Percentiles rank a stretch among this genome's conserved stretches.
These are phyloP conservation scores for Scomberomorus guttatus DNA, from an alignment of 2,797 vertebrate genomes.

Conservation along the genomic window DNA sequence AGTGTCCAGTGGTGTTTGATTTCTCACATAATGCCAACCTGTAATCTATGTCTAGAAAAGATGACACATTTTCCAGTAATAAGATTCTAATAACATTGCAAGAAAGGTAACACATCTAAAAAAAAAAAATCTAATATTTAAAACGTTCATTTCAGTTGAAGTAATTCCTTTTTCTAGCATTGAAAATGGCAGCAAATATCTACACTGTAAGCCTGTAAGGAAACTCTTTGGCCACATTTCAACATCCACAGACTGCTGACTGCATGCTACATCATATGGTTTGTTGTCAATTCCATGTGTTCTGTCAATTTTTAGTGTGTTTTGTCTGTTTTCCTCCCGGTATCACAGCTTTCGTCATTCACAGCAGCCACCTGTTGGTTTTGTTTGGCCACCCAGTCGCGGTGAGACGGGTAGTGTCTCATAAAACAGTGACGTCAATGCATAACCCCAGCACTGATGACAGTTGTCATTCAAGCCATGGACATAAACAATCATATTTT, in stretches of 20 bases:
- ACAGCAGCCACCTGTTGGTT: constrained; percentile 30
- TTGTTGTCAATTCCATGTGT: not conserved
- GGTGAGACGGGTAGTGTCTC: not conserved
- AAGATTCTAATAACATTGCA: constrained; percentile 4
- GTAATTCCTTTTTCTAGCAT: not conserved
- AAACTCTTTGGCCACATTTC: constrained; percentile 5
- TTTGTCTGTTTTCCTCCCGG: not conserved
- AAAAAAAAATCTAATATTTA: not conserved
- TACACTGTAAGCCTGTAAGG: not conserved
- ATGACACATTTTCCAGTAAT: not conserved
- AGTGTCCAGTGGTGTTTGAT: constrained; percentile 8
- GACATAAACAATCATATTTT: not conserved
- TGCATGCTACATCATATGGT: not conserved
- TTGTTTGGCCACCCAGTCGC: constrained; percentile 18
- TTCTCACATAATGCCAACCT: not conserved
- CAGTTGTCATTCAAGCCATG: not conserved
- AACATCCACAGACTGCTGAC: not conserved
- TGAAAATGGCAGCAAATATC: not conserved
- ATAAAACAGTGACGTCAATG: not conserved
- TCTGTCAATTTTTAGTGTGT: not conserved
- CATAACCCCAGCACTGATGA: not conserved
- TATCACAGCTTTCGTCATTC: not conserved
- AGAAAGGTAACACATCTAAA: not conserved
- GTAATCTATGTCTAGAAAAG: not conserved
- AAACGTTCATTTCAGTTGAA: not conserved